phyloP scores from a whole-genome alignment of 2,888 invertebrate species.

The Colletes collaris region DNA sequence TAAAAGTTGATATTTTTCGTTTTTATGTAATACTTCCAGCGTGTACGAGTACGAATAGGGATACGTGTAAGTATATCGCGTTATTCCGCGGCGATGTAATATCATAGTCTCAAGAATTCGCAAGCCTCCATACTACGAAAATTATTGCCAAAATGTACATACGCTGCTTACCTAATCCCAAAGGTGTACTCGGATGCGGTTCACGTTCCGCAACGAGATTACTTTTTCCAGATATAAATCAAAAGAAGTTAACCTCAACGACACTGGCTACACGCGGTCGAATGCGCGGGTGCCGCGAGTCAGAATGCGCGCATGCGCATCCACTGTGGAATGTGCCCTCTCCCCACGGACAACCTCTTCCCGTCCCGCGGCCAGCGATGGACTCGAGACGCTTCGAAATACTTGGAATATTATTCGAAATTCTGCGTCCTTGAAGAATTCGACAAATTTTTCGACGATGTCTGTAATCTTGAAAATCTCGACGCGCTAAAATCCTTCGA shows the following conservation, averaged over 20 bases:
- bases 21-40: too few species aligned
- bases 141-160: conserved; percentile 11
- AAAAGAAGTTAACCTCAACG: conserved; percentile 59
- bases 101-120: background rate
- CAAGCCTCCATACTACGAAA: background rate
- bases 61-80: background rate
- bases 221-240: conserved; percentile 54
- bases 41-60: too few species aligned
- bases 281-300: conserved; percentile 73
- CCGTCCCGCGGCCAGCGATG: conserved; percentile 58
- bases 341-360: conserved; percentile 52
- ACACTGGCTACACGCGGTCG: conserved; percentile 56
- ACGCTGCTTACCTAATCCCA: conserved; percentile 28
- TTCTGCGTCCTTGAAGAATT: conserved; percentile 1
- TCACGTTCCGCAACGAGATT: conserved; percentile 38
- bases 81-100: background rate
- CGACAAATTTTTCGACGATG: background rate
- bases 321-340: conserved; percentile 67
- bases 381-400: conserved; percentile 42
- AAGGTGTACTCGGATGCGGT: conserved; percentile 25
- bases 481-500: background rate
- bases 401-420: conserved; percentile 33
- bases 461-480: background rate
- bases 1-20: too few species aligned
- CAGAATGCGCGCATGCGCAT: conserved; percentile 68